Conservation (phyloP, 1,140 invertebrate genomes). For the Drosophila biarmipes region DNA sequence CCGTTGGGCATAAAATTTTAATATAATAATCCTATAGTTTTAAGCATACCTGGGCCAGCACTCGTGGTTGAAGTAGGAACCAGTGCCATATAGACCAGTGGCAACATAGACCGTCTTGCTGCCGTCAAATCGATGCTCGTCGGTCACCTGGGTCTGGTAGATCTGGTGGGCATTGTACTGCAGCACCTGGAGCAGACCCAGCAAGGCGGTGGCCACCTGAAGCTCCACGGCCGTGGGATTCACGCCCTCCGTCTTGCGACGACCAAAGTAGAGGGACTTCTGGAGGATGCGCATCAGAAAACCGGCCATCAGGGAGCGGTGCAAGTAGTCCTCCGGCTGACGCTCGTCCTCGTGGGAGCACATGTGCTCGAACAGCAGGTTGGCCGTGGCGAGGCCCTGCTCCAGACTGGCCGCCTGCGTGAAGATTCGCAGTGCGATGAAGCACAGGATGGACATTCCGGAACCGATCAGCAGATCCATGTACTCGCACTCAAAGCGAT, state of each 20-base stretch:
- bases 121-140: constrained; percentile 86
- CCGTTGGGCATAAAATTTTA: too few species aligned
- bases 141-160: constrained; percentile 88
- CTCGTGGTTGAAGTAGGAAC: constrained; percentile 94
- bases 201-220: constrained; percentile 87
- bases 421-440: constrained; percentile 90
- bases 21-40: too few species aligned
- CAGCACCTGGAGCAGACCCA: constrained; percentile 91
- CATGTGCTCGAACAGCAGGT: constrained; percentile 86
- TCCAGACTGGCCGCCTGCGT: constrained; percentile 86
- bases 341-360: constrained; percentile 89
- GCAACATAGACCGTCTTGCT: constrained; percentile 88
- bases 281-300: constrained; percentile 91
- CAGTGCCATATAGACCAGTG: constrained; percentile 91
- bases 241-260: constrained; percentile 76
- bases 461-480: constrained; percentile 90
- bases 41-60: constrained; percentile 88
- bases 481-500: constrained; percentile 92
- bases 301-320: constrained; percentile 90
- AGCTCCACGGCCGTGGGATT: constrained; percentile 86
- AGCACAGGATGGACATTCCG: constrained; percentile 92
- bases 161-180: constrained; percentile 97
- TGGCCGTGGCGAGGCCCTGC: constrained; percentile 82
- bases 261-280: constrained; percentile 87
- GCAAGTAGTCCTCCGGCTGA: constrained; percentile 89